Conservation (phyloP, 1,140 invertebrate species). For the Eurytemora carolleeae region DNA sequence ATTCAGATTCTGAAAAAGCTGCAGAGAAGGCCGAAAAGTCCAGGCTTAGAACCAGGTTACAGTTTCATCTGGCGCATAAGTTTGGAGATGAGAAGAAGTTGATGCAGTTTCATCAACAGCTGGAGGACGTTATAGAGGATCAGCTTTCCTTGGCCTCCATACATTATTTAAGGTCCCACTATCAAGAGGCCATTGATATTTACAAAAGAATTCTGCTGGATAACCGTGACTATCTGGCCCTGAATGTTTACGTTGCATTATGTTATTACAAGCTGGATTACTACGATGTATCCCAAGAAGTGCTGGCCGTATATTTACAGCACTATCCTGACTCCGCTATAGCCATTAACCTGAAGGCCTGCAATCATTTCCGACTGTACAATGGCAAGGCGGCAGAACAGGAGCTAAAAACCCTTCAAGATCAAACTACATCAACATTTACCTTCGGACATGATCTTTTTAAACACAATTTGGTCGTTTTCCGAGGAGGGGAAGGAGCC, state of each 20-base stretch:
- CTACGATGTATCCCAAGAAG: slow-evolving; percentile 46
- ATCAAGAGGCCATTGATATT: slow-evolving; percentile 96
- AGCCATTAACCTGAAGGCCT: slow-evolving; percentile 84
- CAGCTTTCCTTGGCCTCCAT: slow-evolving; percentile 87
- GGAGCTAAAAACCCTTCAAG: slow-evolving; percentile 23
- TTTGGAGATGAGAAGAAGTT: slow-evolving; percentile 63
- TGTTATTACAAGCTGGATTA: slow-evolving; percentile 94
- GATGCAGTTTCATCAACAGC: slow-evolving; percentile 54
- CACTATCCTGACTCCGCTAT: slow-evolving; percentile 82
- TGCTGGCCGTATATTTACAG: slow-evolving; percentile 75
- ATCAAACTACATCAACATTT: slow-evolving; percentile 50
- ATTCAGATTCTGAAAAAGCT: slow-evolving; percentile 30
- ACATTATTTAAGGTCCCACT: slow-evolving; percentile 83
- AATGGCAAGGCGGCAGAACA: slow-evolving; percentile 82
- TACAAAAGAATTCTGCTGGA: slow-evolving; percentile 47
- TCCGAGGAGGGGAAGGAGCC: slow-evolving; percentile 79
- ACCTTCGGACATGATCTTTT: slow-evolving; percentile 81
- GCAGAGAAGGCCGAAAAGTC: slow-evolving; percentile 33
- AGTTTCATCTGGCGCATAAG: slow-evolving; percentile 87
- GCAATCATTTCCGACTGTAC: slow-evolving; percentile 67
- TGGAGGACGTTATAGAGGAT: slow-evolving; percentile 77
- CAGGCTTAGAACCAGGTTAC: slow-evolving; percentile 49
- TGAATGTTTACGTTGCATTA: slow-evolving; percentile 91
- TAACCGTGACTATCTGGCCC: slow-evolving; percentile 64
- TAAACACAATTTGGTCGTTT: slow-evolving; percentile 88